Evolutionary conservation across 2,888 invertebrate genomes (phyloP).

Genomic region (Thymelicus acteon): DNA sequence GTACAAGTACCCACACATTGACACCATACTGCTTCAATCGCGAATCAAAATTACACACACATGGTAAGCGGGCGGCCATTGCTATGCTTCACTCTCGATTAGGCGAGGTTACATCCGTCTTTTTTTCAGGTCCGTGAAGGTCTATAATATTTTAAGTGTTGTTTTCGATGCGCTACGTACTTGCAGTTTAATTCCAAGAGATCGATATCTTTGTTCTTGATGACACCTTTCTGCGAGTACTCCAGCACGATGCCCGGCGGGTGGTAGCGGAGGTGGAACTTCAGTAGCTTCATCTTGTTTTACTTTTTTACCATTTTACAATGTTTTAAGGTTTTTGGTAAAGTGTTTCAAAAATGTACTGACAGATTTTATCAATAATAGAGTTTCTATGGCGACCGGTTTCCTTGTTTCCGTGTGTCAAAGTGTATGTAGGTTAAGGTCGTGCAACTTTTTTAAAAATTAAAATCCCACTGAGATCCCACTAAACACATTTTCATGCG

Average conservation of each 20-base stretch:
- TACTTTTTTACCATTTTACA: slow-evolving; percentile 42
- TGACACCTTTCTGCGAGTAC: slow-evolving; percentile 83
- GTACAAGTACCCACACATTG: too few relatives aligned
- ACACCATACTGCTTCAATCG: too few relatives aligned
- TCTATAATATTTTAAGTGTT: too few relatives aligned
- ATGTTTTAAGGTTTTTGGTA: slow-evolving; percentile 44
- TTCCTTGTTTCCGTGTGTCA: background rate
- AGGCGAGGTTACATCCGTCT: too few relatives aligned
- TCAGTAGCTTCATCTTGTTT: slow-evolving; percentile 84
- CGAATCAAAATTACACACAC: too few relatives aligned
- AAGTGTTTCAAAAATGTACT: slow-evolving; percentile 40
- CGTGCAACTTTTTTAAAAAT: too few relatives aligned
- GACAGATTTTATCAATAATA: slow-evolving; percentile 67
- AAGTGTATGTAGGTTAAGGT: background rate
- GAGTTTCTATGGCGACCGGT: slow-evolving; percentile 59
- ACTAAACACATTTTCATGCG: too few relatives aligned
- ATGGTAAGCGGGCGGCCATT: too few relatives aligned
- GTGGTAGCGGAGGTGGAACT: slow-evolving; percentile 89
- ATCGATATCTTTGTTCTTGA: slow-evolving; percentile 87
- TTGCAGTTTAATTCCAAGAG: slow-evolving; percentile 85
- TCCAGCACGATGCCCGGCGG: slow-evolving; percentile 89
- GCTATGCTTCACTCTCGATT: too few relatives aligned
- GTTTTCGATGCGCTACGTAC: slow-evolving; percentile 65
- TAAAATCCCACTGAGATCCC: too few relatives aligned
- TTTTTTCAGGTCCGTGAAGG: too few relatives aligned